A percentile compares a stretch with the other conserved stretches of the same genome.
phyloP scores from a whole-genome alignment of 2,888 invertebrate genomes.

The Sicus ferrugineus region DNA sequence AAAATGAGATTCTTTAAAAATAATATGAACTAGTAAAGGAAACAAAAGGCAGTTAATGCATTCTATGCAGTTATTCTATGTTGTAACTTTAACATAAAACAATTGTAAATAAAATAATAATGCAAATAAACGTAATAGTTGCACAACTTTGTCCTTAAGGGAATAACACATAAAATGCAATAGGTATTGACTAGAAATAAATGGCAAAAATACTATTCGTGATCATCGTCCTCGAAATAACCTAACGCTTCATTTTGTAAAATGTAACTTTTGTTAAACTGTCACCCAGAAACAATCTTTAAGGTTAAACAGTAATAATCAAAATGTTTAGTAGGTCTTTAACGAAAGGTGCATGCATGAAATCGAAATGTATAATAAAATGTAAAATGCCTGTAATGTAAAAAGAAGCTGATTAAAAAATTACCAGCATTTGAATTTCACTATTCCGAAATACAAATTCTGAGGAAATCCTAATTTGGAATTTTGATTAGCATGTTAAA shows the following conservation, averaged over 20 bases:
- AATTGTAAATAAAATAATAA: slow-evolving; percentile 20
- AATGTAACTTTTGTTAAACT: slow-evolving; percentile 1
- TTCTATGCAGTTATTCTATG: too few relatives aligned
- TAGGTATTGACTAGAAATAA: slow-evolving; percentile 35
- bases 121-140: slow-evolving; percentile 26
- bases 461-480: too few relatives aligned
- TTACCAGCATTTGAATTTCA: background rate
- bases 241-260: background rate
- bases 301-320: background rate
- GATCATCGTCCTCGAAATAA: slow-evolving; percentile 7
- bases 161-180: slow-evolving; percentile 33
- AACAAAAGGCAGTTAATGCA: background rate
- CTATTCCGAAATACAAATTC: background rate
- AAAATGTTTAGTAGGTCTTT: background rate
- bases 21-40: slow-evolving; percentile 9
- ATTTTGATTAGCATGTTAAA: background rate
- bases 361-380: background rate
- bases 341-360: background rate
- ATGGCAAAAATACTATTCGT: slow-evolving; percentile 34
- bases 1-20: slow-evolving; percentile 38
- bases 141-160: slow-evolving; percentile 26
- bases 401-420: background rate
- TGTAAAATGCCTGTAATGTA: background rate
- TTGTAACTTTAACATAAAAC: too few relatives aligned
- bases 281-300: background rate